Base-by-base conservation (phyloP, 2,888 invertebrate genomes). In the Azorinus chamasolen region DNA sequence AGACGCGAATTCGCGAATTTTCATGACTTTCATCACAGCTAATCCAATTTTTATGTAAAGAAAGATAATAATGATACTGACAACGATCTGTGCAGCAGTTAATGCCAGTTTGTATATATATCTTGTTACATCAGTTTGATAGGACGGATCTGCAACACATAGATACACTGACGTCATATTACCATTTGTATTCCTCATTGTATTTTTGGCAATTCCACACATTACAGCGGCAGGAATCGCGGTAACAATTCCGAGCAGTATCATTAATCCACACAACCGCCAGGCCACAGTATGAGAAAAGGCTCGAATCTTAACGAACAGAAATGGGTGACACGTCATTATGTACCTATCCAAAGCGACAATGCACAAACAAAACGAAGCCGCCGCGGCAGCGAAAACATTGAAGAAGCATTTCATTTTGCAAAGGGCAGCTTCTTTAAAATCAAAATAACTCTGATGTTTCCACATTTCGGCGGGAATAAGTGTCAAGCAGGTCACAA, bases 381-480 rank as follows among this genome's bases (percentile, higher is more conserved):
- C 77, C 3, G 76, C 48, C 1, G 80, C 69, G 10, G 80, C 76
- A 2, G 70, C 76, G 53, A 80, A 80, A 10, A 80, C 77, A 25
- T 80, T 80, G 18, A 76, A 69, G 55, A 80, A 80, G 27, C 76
- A 80, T 51, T 76, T 79, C 12, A 59, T 71, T 61, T 75, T 79
- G 22, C 79, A 79, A 24, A 76, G 39, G 2, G 37, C 46, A n/a
- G 64, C 51, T 41, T 76, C 76, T 18, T 50, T 62, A 59, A 80
- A 72, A 25, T 69, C 65, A 39, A 80, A 80, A 27, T 80, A 80
- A 53, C 70, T 73, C 14, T 62, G 46, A 45, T 80, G 80, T 22
- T 80, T 80, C 27, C 76, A 53, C 57, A 80, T 80, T 45, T 80
- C 80, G 1, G 73, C 73, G n/a, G 76, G 76, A 20, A 80, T 80